phyloP scores from a whole-genome alignment of 2,888 invertebrate species.

The Brenthis daphne region DNA sequence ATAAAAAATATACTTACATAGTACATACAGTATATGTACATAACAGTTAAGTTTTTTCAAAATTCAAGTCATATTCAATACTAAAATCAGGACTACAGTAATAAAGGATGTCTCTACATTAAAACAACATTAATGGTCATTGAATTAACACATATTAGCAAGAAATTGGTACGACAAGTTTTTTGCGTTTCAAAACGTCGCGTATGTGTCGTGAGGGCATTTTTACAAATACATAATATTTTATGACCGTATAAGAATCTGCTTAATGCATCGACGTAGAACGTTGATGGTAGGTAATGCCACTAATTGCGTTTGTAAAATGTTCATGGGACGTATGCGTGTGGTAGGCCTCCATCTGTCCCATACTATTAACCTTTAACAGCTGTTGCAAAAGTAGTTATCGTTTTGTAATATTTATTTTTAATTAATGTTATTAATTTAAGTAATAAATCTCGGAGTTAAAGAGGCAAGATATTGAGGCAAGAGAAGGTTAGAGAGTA shows the following conservation, averaged over 20 bases:
- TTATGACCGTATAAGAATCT: conserved; percentile 38
- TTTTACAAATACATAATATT: conserved; percentile 35
- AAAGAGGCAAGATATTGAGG: too few species aligned
- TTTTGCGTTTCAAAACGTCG: conserved; percentile 12
- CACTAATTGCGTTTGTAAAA: conserved; percentile 42
- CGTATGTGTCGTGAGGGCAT: conserved; percentile 22
- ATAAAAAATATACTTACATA: too few species aligned
- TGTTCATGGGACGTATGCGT: conserved; percentile 27
- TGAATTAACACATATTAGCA: conserved; percentile 19
- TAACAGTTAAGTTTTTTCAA: too few species aligned
- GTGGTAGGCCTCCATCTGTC: conserved; percentile 29
- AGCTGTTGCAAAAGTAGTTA: neutral
- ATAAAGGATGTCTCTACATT: conserved; percentile 4
- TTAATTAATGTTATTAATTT: too few species aligned
- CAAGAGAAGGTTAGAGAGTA: neutral
- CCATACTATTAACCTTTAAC: conserved; percentile 31
- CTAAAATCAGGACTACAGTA: conserved; percentile 3
- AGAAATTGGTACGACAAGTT: conserved; percentile 15
- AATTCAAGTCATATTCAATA: too few species aligned
- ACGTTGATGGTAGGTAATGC: conserved; percentile 38
- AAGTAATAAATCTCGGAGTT: neutral
- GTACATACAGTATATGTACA: too few species aligned
- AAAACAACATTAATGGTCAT: conserved; percentile 9
- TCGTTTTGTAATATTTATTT: neutral
- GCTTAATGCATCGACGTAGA: conserved; percentile 38